Percentiles rank a stretch among this genome's conserved stretches.
Conservation (phyloP, 2,888 invertebrate genomes). For the Apantesis nais region DNA sequence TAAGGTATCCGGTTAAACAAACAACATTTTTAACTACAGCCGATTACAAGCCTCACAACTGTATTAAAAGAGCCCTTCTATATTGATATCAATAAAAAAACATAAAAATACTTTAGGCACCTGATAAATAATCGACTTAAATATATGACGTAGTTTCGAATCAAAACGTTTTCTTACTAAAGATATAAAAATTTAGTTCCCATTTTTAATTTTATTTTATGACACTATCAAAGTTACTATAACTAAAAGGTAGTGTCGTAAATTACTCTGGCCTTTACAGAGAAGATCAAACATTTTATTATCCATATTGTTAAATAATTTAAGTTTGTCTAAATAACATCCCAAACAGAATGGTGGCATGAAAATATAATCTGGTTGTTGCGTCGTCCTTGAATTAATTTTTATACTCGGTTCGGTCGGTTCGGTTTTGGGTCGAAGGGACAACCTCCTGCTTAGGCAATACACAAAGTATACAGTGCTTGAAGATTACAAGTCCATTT, state of each 20-base stretch:
- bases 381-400: background rate
- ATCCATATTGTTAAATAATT: constrained; percentile 34
- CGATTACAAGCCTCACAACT: background rate
- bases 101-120: constrained; percentile 35
- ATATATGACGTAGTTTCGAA: constrained; percentile 39
- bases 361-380: background rate
- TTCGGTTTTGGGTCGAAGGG: background rate
- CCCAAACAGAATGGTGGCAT: constrained; percentile 3
- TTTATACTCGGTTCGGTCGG: background rate
- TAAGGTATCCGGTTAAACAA: background rate
- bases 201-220: constrained; percentile 53
- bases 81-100: constrained; percentile 32
- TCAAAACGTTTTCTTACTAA: constrained; percentile 43
- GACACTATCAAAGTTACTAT: constrained; percentile 47
- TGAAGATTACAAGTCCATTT: background rate
- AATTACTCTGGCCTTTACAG: constrained; percentile 39
- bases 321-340: constrained; percentile 33
- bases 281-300: constrained; percentile 43
- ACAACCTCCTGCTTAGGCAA: background rate
- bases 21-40: background rate
- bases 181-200: constrained; percentile 50
- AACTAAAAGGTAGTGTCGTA: constrained; percentile 45
- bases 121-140: constrained; percentile 44
- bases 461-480: background rate
- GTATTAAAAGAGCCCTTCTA: background rate